phyloP scores from a whole-genome alignment of 2,113 vertebrate species.

The Edolisoma coerulescens region DNA sequence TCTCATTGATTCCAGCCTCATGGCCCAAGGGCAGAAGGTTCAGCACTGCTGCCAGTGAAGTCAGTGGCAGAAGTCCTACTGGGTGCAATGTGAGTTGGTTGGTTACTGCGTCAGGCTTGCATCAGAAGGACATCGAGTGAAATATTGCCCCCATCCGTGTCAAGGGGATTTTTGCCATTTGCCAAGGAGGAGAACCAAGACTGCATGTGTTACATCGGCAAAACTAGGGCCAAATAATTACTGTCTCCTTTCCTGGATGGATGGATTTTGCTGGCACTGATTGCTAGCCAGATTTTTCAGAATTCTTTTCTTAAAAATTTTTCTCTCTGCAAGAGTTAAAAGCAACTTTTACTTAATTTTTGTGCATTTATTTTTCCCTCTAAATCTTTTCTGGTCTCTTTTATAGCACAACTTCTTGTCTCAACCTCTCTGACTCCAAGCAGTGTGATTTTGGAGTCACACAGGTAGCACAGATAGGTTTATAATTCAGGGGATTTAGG shows the following conservation, averaged over 20 bases:
- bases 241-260: background rate
- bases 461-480: background rate
- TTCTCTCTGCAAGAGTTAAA: background rate
- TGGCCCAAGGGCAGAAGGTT: background rate
- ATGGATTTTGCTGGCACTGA: background rate
- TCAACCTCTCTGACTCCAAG: background rate
- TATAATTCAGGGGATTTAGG: background rate
- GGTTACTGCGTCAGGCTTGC: background rate
- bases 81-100: background rate
- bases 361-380: background rate
- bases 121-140: background rate
- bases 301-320: background rate
- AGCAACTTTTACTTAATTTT: background rate
- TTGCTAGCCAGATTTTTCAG: background rate
- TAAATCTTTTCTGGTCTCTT: background rate
- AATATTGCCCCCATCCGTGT: background rate
- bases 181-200: background rate
- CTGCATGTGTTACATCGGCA: fast-evolving
- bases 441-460: background rate
- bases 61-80: background rate
- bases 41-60: background rate
- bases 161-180: background rate
- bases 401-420: background rate
- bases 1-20: slow-evolving; percentile 15
- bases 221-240: background rate